phyloP scores from a whole-genome alignment of 2,113 vertebrate species.

The Megaceryle torquata region DNA sequence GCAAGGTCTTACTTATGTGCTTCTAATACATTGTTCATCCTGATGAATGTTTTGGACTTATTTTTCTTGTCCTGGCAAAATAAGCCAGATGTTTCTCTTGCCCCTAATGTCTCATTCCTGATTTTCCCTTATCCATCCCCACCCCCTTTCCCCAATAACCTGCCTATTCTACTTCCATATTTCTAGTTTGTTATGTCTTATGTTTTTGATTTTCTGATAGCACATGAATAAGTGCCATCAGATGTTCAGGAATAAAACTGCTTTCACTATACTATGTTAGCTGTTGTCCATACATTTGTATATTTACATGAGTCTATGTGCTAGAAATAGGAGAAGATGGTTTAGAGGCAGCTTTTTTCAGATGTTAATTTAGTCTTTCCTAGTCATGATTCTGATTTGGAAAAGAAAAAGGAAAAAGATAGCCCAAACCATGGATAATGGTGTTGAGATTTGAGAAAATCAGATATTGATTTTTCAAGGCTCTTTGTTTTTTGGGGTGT shows the following conservation, averaged over 20 bases:
- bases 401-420: background rate
- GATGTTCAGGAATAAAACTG: background rate
- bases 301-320: background rate
- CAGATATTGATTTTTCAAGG: background rate
- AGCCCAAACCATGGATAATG: background rate
- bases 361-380: background rate
- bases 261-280: background rate
- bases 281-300: background rate
- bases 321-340: background rate
- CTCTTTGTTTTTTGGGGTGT: too few relatives aligned
- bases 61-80: background rate
- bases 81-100: slow-evolving; percentile 12
- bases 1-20: background rate
- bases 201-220: background rate
- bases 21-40: background rate
- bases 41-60: background rate
- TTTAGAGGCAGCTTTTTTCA: background rate
- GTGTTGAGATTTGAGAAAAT: background rate
- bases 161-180: background rate
- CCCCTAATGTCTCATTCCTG: background rate
- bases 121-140: background rate
- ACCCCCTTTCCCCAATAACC: background rate
- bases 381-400: background rate
- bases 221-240: background rate
- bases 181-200: background rate